Evolutionary conservation across 1,140 invertebrate genomes (phyloP).

Genomic region (Meloidogyne exigua): DNA sequence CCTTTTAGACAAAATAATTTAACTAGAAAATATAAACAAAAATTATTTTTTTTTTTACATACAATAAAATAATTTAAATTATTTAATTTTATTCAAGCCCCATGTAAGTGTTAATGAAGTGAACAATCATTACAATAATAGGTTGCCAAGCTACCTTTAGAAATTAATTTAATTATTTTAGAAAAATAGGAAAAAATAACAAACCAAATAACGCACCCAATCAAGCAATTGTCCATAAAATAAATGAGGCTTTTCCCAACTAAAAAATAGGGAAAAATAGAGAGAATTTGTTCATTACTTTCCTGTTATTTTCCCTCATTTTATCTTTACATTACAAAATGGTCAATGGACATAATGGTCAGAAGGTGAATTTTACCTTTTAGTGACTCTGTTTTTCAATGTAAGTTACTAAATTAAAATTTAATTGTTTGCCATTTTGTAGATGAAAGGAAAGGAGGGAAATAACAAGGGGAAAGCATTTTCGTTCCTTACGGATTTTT

Average conservation of each 20-base stretch:
- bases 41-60: neutral
- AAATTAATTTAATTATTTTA: neutral
- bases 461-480: too few relatives aligned
- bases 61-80: neutral
- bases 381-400: too few relatives aligned
- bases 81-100: constrained; percentile 49
- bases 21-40: neutral
- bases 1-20: too few relatives aligned
- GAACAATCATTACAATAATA: constrained; percentile 85
- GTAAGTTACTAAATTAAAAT: too few relatives aligned
- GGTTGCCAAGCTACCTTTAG: constrained; percentile 97
- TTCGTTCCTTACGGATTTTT: constrained; percentile 90
- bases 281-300: too few relatives aligned
- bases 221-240: constrained; percentile 95
- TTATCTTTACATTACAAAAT: too few relatives aligned
- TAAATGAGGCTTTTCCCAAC: constrained; percentile 95
- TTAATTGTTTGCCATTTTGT: too few relatives aligned
- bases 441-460: too few relatives aligned
- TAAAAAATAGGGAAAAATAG: neutral
- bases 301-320: too few relatives aligned
- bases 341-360: too few relatives aligned
- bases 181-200: constrained; percentile 72
- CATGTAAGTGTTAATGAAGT: constrained; percentile 76
- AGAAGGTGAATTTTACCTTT: too few relatives aligned
- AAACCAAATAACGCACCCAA: constrained; percentile 91